Evolutionary conservation across 2,113 vertebrate genomes (phyloP).

Genomic region (Protomyctophum bolini): DNA sequence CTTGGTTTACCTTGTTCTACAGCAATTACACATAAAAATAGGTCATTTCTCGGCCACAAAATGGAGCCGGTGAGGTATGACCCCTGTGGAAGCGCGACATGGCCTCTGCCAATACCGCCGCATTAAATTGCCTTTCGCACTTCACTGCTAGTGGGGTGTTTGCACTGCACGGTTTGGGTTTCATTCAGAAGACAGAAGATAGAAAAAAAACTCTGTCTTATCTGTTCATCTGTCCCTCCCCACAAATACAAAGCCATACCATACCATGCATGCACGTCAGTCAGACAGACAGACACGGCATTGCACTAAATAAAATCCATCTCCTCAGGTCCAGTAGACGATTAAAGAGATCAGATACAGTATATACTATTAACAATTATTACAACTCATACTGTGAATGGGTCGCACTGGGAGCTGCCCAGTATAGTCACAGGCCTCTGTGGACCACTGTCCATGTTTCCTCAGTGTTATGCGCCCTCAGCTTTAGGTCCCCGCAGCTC

Average conservation of each 20-base stretch:
- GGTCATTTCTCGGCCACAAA: slow-evolving; percentile 77
- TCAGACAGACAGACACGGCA: slow-evolving; percentile 1
- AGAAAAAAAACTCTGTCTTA: slow-evolving; percentile 4
- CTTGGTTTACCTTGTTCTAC: slow-evolving; percentile 79
- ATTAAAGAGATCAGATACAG: slow-evolving; percentile 29
- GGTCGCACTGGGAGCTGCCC: too few relatives aligned
- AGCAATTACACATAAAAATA: slow-evolving; percentile 80
- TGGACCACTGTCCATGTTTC: too few relatives aligned
- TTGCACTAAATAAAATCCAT: slow-evolving; percentile 9
- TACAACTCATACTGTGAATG: too few relatives aligned
- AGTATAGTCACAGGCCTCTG: too few relatives aligned
- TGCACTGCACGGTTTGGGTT: slow-evolving; percentile 18
- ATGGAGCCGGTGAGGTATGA: slow-evolving; percentile 82
- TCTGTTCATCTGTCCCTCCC: background rate
- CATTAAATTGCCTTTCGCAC: slow-evolving; percentile 80
- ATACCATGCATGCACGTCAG: background rate
- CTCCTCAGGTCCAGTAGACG: slow-evolving; percentile 20
- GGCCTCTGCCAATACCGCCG: slow-evolving; percentile 63
- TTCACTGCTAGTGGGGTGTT: slow-evolving; percentile 63
- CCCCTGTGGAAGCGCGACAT: slow-evolving; percentile 72
- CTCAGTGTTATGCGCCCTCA: too few relatives aligned
- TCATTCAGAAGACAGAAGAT: slow-evolving; percentile 8
- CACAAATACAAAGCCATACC: background rate
- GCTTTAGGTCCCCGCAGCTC: too few relatives aligned
- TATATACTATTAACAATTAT: slow-evolving; percentile 20